Conservation (phyloP, 2,888 invertebrate species). For the Rhagophthalmus giganteus region DNA sequence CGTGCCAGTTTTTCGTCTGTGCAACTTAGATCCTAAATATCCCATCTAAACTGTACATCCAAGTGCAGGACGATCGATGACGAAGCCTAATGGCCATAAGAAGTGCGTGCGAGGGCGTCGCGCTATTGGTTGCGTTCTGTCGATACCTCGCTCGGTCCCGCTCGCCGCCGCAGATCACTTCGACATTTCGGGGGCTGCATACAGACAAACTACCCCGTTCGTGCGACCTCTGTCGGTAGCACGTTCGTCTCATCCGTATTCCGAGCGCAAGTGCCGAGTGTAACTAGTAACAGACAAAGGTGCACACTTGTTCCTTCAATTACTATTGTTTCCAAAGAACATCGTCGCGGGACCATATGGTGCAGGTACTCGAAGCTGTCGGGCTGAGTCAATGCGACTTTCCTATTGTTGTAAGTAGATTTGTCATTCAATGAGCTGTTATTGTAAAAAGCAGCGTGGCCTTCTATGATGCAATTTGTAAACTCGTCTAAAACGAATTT, state of each 20-base stretch:
- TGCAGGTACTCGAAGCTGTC: conserved; percentile 79
- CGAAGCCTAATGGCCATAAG: conserved; percentile 53
- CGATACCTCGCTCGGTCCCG: conserved; percentile 43
- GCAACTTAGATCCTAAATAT: conserved; percentile 19
- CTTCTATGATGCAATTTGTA: not conserved
- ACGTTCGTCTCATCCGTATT: conserved; percentile 28
- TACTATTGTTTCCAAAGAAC: conserved; percentile 44
- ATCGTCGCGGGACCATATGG: conserved; percentile 64
- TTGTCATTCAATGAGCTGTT: conserved; percentile 14
- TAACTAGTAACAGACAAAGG: conserved; percentile 29
- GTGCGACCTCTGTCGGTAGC: conserved; percentile 26
- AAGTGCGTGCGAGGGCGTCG: conserved; percentile 53
- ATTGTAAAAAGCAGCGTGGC: conserved; percentile 6
- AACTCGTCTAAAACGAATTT: not conserved
- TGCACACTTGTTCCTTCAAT: conserved; percentile 23
- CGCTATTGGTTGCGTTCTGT: conserved; percentile 53
- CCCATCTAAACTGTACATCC: conserved; percentile 30
- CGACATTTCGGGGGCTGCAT: conserved; percentile 46
- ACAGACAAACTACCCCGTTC: conserved; percentile 35
- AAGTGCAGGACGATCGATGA: conserved; percentile 47
- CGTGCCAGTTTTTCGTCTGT: conserved; percentile 16
- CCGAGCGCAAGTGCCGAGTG: conserved; percentile 23
- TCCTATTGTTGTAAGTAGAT: conserved; percentile 74
- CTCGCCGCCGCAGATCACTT: conserved; percentile 45
- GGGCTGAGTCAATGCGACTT: conserved; percentile 79